These are phyloP conservation scores for Oncorhynchus tshawytscha DNA, from an alignment of 2,113 vertebrate species.

Conservation along the genomic window DNA sequence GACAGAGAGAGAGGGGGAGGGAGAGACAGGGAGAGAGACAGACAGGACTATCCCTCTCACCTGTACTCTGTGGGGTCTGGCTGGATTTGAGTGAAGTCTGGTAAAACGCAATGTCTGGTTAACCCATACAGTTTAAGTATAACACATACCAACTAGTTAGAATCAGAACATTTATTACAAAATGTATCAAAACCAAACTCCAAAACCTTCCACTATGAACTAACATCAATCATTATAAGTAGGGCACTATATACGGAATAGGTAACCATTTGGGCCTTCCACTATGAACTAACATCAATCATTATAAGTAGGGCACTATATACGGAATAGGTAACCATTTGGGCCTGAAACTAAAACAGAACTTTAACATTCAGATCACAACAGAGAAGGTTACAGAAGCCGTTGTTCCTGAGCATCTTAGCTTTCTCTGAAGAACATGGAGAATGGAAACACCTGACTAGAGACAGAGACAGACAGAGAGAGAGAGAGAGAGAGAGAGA, in stretches of 20 bases:
- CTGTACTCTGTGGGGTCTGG: too few species aligned
- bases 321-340: too few species aligned
- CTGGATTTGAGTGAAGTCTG: background rate
- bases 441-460: background rate
- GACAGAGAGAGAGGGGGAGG: background rate
- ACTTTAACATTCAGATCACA: too few species aligned
- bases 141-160: background rate
- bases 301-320: too few species aligned
- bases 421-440: background rate
- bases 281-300: too few species aligned
- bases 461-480: background rate
- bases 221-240: too few species aligned
- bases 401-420: background rate
- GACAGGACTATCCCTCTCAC: too few species aligned
- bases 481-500: too few species aligned
- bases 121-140: background rate
- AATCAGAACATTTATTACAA: background rate
- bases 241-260: too few species aligned
- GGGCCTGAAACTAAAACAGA: too few species aligned
- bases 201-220: background rate
- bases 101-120: background rate
- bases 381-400: background rate
- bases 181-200: background rate
- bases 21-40: background rate
- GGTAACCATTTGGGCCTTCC: too few species aligned